Evolutionary conservation across 2,113 vertebrate genomes (phyloP), one percentile per base, ranked within the genome.

Genomic region (Chauna torquata): DNA sequence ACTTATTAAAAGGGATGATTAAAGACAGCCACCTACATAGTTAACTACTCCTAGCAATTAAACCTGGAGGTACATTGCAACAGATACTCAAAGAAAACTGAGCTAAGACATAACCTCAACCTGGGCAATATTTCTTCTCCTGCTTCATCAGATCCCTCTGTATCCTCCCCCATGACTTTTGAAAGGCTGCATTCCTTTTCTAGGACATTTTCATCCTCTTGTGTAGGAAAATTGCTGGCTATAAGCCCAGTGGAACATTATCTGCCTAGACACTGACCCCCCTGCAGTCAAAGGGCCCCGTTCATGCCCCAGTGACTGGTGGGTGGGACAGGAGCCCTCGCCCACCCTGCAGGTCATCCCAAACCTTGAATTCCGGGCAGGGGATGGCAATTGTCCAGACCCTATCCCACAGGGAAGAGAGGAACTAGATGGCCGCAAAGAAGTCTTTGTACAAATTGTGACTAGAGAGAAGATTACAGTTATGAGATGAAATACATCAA

Each of bases 151-250:
- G 16, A 15, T 5, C n/a, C 52, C 25, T 6, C 0, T 2, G 12
- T 3, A 0, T 2, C n/a, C 20, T 42, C 24, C 47, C 15, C 34
- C 14, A 2, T 0, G 1, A 2, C 42, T 13, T 9, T 2, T 1
- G 2, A 11, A 45, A 40, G 19, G 17, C 6, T 44, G 32, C 3
- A 11, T n/a, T 79, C 50, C 20, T 45, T 30, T 36, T 34, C 47
- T 13, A 45, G 70, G 66, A 14, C 4, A 0, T 57, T 75, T 64
- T 40, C 11, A 22, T 44, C 61, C 4, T 18, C 18, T 32, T 3
- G 1, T 3, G 40, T 9, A 54, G 78, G 44, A 47, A 70, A 32
- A 16, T 4, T 38, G 12, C 30, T 69, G 90, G 18, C n/a, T 61
- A 0, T 12, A 54, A 52, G 25, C 12, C 30, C n/a, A n/a, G 36